phyloP scores from a whole-genome alignment of 1,140 invertebrate species.

The Stratiolaelaps scimitus region DNA sequence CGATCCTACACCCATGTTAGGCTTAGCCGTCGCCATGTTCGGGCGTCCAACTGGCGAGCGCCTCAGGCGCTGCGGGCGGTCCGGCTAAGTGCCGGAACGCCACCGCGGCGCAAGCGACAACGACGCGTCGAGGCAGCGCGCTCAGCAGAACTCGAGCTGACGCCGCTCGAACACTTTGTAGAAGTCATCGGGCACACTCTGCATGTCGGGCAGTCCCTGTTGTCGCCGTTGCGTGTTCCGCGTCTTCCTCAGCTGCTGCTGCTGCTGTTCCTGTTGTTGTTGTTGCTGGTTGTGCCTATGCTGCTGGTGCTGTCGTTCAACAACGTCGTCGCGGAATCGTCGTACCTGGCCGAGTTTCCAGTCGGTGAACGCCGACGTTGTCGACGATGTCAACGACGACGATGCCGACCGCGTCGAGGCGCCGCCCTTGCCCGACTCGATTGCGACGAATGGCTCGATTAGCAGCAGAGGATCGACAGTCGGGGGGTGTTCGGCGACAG shows the following conservation, averaged over 20 bases:
- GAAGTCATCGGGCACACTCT: conserved; percentile 22
- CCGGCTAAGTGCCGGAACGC: background rate
- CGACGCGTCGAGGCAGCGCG: background rate
- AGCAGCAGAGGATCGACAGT: background rate
- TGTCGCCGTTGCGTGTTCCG: background rate
- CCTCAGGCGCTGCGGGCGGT: background rate
- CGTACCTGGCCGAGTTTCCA: background rate
- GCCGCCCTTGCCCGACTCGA: no score
- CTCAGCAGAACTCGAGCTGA: conserved; percentile 20
- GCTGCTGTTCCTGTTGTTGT: conserved; percentile 12
- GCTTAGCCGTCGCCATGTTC: conserved; percentile 28
- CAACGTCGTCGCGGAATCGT: background rate
- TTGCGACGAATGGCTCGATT: no score
- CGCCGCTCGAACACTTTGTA: conserved; percentile 14
- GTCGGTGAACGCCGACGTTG: background rate
- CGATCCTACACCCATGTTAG: conserved; percentile 28
- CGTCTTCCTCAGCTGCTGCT: background rate
- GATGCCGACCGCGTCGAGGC: background rate
- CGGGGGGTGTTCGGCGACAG: no score
- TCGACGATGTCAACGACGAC: background rate
- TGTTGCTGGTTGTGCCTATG: background rate
- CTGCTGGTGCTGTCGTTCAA: background rate
- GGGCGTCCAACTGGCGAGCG: conserved; percentile 25
- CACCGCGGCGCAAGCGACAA: background rate
- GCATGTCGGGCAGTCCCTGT: conserved; percentile 5